Percentiles rank a stretch among this genome's conserved stretches.
These are phyloP conservation scores for Nasonia vitripennis DNA, from an alignment of 1,140 invertebrate genomes.

Conservation along the genomic window DNA sequence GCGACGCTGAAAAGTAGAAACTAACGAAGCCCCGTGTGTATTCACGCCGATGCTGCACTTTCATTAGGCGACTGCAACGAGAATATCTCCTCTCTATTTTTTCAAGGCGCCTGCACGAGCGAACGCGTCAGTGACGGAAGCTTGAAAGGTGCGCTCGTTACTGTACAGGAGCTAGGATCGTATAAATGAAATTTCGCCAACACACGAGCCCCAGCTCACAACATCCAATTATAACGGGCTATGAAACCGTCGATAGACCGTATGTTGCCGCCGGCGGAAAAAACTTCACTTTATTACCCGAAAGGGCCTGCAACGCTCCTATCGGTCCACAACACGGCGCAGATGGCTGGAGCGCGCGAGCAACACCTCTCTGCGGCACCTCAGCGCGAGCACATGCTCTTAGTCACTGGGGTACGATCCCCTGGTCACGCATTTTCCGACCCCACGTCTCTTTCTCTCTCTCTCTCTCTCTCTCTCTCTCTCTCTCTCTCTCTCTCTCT, in stretches of 20 bases:
- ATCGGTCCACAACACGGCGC: not conserved
- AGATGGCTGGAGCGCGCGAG: not conserved
- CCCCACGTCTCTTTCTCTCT: not conserved
- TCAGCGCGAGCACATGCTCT: constrained; percentile 24
- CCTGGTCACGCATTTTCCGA: constrained; percentile 42
- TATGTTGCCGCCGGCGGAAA: not conserved
- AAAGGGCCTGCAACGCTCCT: not conserved
- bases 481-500: not conserved
- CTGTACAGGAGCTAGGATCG: not conserved
- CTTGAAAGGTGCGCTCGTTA: not conserved
- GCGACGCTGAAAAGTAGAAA: constrained; percentile 10
- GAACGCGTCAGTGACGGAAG: not conserved
- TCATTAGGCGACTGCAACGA: not conserved
- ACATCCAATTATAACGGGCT: not conserved
- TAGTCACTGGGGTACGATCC: constrained; percentile 12
- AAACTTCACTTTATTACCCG: not conserved
- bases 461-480: no score
- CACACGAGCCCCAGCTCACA: not conserved
- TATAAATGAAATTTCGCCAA: not conserved
- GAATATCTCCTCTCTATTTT: constrained; percentile 16
- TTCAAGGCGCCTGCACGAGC: not conserved
- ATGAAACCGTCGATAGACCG: not conserved
- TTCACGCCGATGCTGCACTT: constrained; percentile 28
- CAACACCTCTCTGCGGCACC: constrained; percentile 15
- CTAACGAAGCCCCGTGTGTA: constrained; percentile 2